These are phyloP conservation scores for Neomicropteryx cornuta DNA, from an alignment of 1,140 invertebrate species.

Conservation along the genomic window DNA sequence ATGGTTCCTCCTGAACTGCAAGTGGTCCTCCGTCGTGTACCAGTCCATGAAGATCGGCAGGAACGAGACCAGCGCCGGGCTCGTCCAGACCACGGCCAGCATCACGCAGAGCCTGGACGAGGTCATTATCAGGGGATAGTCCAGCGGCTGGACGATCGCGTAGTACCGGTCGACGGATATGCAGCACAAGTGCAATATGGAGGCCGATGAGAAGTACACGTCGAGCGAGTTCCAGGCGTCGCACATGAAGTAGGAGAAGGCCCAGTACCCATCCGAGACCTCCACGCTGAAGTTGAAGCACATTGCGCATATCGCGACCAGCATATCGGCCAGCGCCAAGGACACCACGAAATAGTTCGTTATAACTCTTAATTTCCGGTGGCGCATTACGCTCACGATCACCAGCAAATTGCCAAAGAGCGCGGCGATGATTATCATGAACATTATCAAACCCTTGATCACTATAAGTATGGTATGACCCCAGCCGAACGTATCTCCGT, in stretches of 20 bases:
- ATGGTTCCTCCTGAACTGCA: conserved; percentile 54
- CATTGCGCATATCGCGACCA: conserved; percentile 88
- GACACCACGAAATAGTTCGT: conserved; percentile 96
- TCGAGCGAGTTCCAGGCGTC: conserved; percentile 93
- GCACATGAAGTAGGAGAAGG: conserved; percentile 86
- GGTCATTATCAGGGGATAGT: conserved; percentile 85
- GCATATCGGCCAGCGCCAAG: conserved; percentile 77
- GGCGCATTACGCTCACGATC: conserved; percentile 79
- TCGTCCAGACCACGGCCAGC: conserved; percentile 82
- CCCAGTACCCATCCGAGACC: conserved; percentile 70
- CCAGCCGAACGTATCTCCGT: too few species aligned
- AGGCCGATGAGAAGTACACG: conserved; percentile 89
- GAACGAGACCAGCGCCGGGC: conserved; percentile 86
- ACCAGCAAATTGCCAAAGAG: conserved; percentile 79
- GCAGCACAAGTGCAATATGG: conserved; percentile 84
- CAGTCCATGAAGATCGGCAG: conserved; percentile 90
- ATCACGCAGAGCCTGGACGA: conserved; percentile 61
- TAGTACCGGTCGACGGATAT: conserved; percentile 84
- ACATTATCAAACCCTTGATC: conserved; percentile 62
- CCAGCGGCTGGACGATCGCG: conserved; percentile 79
- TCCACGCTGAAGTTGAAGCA: conserved; percentile 88
- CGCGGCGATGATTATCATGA: conserved; percentile 75
- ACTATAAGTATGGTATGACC: conserved; percentile 39
- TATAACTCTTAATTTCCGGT: conserved; percentile 72
- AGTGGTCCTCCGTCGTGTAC: conserved; percentile 78